phyloP scores from a whole-genome alignment of 2,113 vertebrate species.

The Hippopotamus amphibius region DNA sequence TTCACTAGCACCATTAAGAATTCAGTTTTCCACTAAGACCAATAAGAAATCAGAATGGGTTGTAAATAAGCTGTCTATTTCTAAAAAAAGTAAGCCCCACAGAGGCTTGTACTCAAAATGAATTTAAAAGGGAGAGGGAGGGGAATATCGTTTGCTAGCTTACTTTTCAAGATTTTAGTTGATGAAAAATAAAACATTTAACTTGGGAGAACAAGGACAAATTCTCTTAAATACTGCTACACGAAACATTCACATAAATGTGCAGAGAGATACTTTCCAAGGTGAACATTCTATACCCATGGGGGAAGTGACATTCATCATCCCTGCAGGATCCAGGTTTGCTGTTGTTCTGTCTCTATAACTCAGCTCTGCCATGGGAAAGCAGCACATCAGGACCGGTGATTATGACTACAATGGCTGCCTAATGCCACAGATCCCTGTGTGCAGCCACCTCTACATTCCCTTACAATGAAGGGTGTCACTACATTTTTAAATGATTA shows the following conservation, averaged over 20 bases:
- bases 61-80: neutral
- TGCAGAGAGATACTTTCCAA: constrained; percentile 25
- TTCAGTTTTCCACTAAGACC: constrained; percentile 40
- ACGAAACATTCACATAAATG: constrained; percentile 25
- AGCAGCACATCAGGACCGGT: neutral
- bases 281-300: neutral
- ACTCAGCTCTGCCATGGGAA: neutral
- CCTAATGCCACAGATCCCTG: neutral
- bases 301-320: neutral
- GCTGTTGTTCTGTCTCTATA: neutral
- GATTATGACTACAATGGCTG: constrained; percentile 19
- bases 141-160: neutral
- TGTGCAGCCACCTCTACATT: neutral
- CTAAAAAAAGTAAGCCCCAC: neutral
- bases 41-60: constrained; percentile 17
- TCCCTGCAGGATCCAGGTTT: neutral
- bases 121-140: neutral
- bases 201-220: constrained; percentile 54
- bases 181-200: constrained; percentile 70
- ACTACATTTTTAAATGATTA: constrained; percentile 56
- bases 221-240: constrained; percentile 13
- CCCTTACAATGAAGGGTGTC: constrained; percentile 26
- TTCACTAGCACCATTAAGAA: constrained; percentile 15
- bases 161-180: constrained; percentile 57
- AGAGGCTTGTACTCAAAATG: constrained; percentile 36